Base-by-base conservation (phyloP, 2,797 vertebrate species). In the Sebastes minor region DNA sequence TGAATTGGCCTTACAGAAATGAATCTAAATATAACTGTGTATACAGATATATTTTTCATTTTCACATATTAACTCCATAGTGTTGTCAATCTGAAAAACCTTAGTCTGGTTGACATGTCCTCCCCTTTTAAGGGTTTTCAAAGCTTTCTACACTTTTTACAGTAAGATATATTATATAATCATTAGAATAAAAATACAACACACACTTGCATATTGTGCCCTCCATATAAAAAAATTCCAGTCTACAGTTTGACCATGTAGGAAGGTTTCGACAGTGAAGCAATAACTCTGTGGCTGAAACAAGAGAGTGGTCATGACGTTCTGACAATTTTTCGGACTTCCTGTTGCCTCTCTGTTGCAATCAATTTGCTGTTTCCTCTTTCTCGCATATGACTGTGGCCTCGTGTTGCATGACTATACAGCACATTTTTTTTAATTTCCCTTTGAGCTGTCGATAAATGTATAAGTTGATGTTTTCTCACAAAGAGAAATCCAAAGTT, bases 291-390 rank as follows among this genome's bases (percentile, higher is more conserved):
- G 68, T 22, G 14, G 53, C 56, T 84, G 68, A 78, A 75, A 82
- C 69, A 75, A 57, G 35, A 81, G 62, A 62, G 9, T 59, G 73
- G 23, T 75, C 60, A 70, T 67, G 71, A 88, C 53, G 20, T 67
- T 60, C 22, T 61, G 74, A 65, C 62, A 60, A 57, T 42, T 60
- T 75, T 69, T 64, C 71, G 61, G 59, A 81, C 81, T 92, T 93
- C 92, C 90, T 87, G 78, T 55, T 23, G 30, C 71, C 60, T 53
- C 66, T 81, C 61, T 92, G 86, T 92, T 83, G 92, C 88, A 93
- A 91, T 85, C 53, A 11, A n/a, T 82, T 80, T 73, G 66, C 38
- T 2, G 63, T 91, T 94, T 93, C 93, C 93, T 89, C 85, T 92
- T 92, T 90, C 42, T 80, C 2, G 10, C 32, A 56, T 28, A 20